Evolutionary conservation across 2,797 vertebrate species (phyloP).

Genomic region (Argya squamiceps): DNA sequence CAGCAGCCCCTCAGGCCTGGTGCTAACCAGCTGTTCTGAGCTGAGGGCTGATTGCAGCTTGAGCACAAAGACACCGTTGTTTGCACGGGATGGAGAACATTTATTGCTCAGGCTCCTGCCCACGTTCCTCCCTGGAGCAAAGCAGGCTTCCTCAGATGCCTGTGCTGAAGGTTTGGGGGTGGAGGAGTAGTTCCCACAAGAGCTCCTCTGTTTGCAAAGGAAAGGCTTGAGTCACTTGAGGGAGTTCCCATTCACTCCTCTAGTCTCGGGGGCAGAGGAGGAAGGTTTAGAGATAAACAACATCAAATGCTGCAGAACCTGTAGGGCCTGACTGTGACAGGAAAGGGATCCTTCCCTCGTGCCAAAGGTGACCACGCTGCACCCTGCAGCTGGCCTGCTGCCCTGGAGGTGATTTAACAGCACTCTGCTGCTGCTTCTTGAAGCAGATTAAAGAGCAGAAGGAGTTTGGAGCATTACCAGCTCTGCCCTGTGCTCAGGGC

Average conservation of each 20-base stretch:
- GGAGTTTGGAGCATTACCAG: not conserved
- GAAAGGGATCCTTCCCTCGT: not conserved
- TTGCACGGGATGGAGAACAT: conserved; percentile 24
- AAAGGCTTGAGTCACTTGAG: conserved; percentile 47
- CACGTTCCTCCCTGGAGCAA: conserved; percentile 30
- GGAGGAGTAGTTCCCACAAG: conserved; percentile 36
- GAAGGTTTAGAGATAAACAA: conserved; percentile 37
- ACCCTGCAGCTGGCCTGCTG: not conserved
- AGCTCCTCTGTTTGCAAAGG: conserved; percentile 44
- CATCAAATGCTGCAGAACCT: conserved; percentile 20
- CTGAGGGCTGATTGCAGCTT: conserved; percentile 12
- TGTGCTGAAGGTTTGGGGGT: conserved; percentile 20
- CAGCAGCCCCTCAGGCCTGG: not conserved
- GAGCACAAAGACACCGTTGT: conserved; percentile 43
- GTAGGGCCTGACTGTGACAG: not conserved
- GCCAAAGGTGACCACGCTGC: not conserved
- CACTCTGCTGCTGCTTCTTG: not conserved
- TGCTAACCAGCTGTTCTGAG: conserved; percentile 32
- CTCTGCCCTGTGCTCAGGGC: not conserved
- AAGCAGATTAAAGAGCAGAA: not conserved
- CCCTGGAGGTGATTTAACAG: not conserved
- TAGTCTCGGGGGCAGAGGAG: not conserved
- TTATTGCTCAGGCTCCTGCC: conserved; percentile 31
- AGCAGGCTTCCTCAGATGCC: conserved; percentile 33
- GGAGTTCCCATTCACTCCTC: conserved; percentile 48